These are phyloP conservation scores for Corythucha ciliata DNA, from an alignment of 2,888 invertebrate species.

Conservation along the genomic window DNA sequence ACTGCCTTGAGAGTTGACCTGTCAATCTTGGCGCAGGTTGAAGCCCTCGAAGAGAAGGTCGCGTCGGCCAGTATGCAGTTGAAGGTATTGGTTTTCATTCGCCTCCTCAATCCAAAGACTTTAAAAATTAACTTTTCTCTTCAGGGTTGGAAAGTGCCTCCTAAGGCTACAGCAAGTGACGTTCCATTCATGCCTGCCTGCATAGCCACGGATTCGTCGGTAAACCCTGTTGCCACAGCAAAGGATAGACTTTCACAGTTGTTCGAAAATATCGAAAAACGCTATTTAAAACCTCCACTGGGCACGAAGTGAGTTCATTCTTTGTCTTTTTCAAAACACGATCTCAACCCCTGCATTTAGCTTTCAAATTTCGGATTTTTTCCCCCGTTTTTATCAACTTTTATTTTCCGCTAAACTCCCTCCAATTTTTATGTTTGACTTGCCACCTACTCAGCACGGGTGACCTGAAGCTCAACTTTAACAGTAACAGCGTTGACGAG, in stretches of 20 bases:
- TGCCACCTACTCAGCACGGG: slow-evolving; percentile 28
- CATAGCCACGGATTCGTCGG: slow-evolving; percentile 35
- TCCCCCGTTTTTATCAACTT: neutral
- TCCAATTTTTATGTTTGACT: slow-evolving; percentile 25
- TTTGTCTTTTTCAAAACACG: neutral
- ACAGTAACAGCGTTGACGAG: slow-evolving; percentile 20
- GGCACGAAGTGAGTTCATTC: slow-evolving; percentile 43
- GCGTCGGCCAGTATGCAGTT: slow-evolving; percentile 82
- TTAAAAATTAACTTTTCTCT: slow-evolving; percentile 11
- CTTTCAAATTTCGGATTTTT: neutral
- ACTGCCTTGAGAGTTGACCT: slow-evolving; percentile 76
- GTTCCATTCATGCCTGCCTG: slow-evolving; percentile 44
- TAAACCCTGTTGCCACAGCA: slow-evolving; percentile 50
- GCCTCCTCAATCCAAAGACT: no score
- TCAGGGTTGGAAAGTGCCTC: slow-evolving; percentile 66
- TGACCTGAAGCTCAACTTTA: slow-evolving; percentile 25
- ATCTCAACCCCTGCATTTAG: neutral
- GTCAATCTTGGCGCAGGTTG: slow-evolving; percentile 69
- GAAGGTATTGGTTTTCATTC: slow-evolving; percentile 54
- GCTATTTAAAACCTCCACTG: slow-evolving; percentile 88
- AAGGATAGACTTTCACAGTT: slow-evolving; percentile 66
- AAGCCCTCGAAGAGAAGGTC: slow-evolving; percentile 79
- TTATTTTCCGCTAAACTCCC: neutral
- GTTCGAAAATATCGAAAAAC: slow-evolving; percentile 82
- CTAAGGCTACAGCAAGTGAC: slow-evolving; percentile 49